Conservation (phyloP, 2,888 invertebrate genomes). For the Pachliopta kotzebuea region DNA sequence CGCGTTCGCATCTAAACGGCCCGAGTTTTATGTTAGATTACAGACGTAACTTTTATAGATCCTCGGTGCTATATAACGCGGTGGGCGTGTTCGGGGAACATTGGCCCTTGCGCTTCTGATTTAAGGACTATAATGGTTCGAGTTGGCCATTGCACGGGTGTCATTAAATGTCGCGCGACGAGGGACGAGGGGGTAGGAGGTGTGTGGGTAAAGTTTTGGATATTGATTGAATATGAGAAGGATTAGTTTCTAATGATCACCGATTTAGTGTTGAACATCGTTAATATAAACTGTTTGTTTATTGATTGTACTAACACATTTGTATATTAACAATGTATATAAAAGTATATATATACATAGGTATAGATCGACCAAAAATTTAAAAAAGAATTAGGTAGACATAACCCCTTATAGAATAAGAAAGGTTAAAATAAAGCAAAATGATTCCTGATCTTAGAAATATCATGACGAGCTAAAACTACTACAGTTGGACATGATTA, state of each 20-base stretch:
- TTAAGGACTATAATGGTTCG: constrained; percentile 65
- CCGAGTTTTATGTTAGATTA: constrained; percentile 81
- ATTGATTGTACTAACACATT: too few species aligned
- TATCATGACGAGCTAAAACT: too few species aligned
- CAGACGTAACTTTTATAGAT: constrained; percentile 82
- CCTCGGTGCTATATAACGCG: constrained; percentile 81
- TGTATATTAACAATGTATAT: too few species aligned
- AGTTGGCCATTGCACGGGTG: constrained; percentile 71
- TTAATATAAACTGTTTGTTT: constrained; percentile 24
- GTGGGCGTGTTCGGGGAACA: constrained; percentile 68
- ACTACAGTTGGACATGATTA: too few species aligned
- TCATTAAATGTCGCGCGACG: constrained; percentile 81
- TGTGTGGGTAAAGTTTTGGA: constrained; percentile 80
- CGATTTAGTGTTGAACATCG: constrained; percentile 66
- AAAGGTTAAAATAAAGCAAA: too few species aligned
- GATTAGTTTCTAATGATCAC: constrained; percentile 79
- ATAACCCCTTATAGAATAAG: too few species aligned
- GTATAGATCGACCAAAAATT: too few species aligned
- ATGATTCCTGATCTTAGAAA: too few species aligned
- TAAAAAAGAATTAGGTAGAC: too few species aligned
- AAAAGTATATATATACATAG: too few species aligned
- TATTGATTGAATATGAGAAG: constrained; percentile 80
- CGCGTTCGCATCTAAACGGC: constrained; percentile 81
- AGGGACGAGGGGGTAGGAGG: constrained; percentile 72
- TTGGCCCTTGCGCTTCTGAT: constrained; percentile 57